Conservation (phyloP, 2,113 vertebrate species). For the Rallus limicola region DNA sequence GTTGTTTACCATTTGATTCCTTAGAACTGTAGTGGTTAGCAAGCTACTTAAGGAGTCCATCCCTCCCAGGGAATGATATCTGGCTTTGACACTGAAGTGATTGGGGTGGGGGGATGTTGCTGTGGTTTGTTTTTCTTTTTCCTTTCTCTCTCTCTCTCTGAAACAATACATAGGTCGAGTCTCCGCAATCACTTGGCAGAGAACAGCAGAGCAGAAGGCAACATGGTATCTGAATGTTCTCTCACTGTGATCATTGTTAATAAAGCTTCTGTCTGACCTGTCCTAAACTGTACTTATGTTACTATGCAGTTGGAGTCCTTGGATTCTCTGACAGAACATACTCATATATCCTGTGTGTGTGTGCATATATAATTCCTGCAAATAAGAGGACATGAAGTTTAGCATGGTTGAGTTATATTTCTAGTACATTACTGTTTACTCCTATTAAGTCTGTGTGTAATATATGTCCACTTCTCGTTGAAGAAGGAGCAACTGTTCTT, state of each 20-base stretch:
- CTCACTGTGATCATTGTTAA: rapidly evolving
- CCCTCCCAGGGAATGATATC: too few relatives aligned
- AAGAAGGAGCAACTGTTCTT: background rate
- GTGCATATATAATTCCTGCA: background rate
- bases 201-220: background rate
- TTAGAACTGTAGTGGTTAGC: background rate
- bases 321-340: background rate
- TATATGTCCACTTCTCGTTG: background rate
- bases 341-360: background rate
- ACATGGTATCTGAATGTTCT: background rate
- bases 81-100: background rate
- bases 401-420: background rate
- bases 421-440: background rate
- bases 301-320: background rate
- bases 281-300: background rate
- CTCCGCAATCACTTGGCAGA: background rate
- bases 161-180: background rate
- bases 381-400: background rate
- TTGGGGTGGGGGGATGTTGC: too few relatives aligned
- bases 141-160: background rate
- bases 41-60: background rate
- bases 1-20: background rate
- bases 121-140: background rate
- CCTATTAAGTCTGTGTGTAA: background rate
- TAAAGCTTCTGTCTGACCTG: background rate